Conservation (phyloP, 2,113 vertebrate species). For the Clarias macrocephalus region DNA sequence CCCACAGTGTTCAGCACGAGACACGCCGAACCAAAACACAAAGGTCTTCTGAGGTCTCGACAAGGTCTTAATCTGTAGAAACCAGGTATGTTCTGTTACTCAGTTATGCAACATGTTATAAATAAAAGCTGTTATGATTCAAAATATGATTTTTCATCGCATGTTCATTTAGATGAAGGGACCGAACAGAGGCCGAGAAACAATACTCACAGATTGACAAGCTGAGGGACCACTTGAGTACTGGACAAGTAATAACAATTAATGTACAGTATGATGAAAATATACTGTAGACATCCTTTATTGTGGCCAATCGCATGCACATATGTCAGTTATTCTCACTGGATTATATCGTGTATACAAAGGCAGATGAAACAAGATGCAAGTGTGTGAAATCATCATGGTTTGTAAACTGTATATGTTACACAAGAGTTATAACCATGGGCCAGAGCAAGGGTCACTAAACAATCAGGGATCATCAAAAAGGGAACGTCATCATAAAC, state of each 20-base stretch:
- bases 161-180: neutral
- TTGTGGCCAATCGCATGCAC: neutral
- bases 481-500: neutral
- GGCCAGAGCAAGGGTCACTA: neutral
- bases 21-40: slow-evolving; percentile 2
- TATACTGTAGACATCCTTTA: neutral
- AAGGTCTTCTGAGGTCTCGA: neutral
- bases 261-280: neutral
- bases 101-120: neutral
- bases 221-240: neutral
- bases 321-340: neutral
- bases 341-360: neutral
- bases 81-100: neutral
- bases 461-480: neutral
- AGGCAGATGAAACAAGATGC: neutral
- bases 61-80: neutral
- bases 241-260: neutral
- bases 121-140: neutral
- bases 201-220: too few relatives aligned
- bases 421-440: neutral
- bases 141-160: neutral
- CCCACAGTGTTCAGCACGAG: neutral
- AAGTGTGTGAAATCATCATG: neutral
- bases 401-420: neutral
- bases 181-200: too few relatives aligned